Evolutionary conservation across 2,113 vertebrate genomes (phyloP).

Genomic region (Benitochromis conjunctus): DNA sequence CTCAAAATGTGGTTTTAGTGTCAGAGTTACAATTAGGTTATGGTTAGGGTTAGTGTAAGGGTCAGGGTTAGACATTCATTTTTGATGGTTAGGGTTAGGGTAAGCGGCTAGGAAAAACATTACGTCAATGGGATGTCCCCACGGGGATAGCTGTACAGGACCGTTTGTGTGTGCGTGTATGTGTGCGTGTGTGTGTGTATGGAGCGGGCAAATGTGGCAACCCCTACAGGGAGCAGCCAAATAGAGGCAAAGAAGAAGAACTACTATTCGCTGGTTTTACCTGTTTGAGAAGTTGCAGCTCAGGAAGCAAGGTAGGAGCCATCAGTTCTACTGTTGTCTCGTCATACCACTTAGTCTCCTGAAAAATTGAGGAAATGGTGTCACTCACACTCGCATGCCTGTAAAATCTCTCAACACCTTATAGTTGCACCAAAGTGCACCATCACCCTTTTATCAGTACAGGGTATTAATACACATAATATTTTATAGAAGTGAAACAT

Average conservation of each 20-base stretch:
- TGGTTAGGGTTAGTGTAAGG: too few species aligned
- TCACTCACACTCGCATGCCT: not conserved
- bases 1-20: too few species aligned
- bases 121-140: too few species aligned
- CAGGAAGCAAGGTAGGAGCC: constrained; percentile 93
- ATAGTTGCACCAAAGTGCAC: not conserved
- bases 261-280: constrained; percentile 60
- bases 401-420: not conserved
- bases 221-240: not conserved
- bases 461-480: not conserved
- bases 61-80: too few species aligned
- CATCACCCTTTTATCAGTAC: not conserved
- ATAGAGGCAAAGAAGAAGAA: not conserved
- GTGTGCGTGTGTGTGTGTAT: too few species aligned
- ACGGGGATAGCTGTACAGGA: too few species aligned
- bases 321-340: constrained; percentile 93
- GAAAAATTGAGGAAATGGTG: not conserved
- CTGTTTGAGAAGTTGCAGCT: constrained; percentile 90
- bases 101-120: too few species aligned
- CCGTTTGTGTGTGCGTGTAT: too few species aligned
- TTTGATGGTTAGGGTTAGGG: too few species aligned
- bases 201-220: too few species aligned
- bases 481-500: not conserved
- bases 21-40: too few species aligned
- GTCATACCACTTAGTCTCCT: constrained; percentile 92